Conservation (phyloP, 2,797 vertebrate species). For the Distichodus sexfasciatus region DNA sequence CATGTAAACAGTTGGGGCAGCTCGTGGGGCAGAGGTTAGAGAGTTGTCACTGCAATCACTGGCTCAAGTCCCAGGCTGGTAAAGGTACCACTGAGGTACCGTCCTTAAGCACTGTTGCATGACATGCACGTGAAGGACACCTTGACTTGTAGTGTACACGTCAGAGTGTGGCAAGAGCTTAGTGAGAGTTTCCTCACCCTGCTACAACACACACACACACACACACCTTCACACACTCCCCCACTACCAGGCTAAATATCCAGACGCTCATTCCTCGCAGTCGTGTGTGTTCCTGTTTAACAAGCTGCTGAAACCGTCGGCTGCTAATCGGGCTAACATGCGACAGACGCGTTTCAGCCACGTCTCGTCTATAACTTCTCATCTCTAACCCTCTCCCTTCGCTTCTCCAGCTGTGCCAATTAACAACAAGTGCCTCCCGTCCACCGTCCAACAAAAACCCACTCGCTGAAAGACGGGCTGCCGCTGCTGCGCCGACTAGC, state of each 20-base stretch:
- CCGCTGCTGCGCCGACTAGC: constrained; percentile 15
- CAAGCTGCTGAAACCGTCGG: constrained; percentile 45
- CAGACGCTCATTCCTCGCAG: constrained; percentile 37
- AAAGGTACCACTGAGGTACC: no score
- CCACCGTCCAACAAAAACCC: constrained; percentile 39
- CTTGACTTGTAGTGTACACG: background rate
- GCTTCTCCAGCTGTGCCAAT: constrained; percentile 27
- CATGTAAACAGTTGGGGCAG: no score
- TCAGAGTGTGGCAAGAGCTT: background rate
- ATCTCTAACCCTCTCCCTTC: background rate
- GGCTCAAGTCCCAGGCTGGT: no score
- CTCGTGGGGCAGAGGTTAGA: no score
- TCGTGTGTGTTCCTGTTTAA: constrained; percentile 33
- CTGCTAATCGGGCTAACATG: constrained; percentile 49
- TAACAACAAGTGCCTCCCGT: constrained; percentile 9
- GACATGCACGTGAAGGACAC: background rate
- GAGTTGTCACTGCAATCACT: no score
- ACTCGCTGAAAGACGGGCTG: constrained; percentile 48
- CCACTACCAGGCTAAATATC: background rate
- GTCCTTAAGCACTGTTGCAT: no score
- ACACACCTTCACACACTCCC: background rate
- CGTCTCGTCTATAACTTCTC: background rate
- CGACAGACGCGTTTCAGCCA: constrained; percentile 35
- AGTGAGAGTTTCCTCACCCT: constrained; percentile 21
- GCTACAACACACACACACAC: background rate